Percentiles rank a stretch among this genome's conserved stretches.
Evolutionary conservation across 2,797 vertebrate species (phyloP).

Genomic region (Bradypodion pumilum): DNA sequence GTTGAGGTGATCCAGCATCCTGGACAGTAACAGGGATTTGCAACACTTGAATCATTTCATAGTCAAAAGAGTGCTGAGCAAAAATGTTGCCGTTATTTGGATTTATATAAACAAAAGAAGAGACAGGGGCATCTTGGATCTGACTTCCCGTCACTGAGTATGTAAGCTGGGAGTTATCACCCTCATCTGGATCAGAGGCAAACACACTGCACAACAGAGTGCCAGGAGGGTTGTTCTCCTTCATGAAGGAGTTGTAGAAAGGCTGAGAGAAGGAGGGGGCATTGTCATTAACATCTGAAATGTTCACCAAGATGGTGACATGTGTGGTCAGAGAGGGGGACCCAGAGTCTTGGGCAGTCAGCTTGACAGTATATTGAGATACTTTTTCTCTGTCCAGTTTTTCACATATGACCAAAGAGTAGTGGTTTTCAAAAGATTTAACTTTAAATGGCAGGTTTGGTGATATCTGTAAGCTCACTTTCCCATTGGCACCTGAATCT

Average conservation of each 20-base stretch:
- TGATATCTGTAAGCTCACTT: conserved; percentile 83
- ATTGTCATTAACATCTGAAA: conserved; percentile 96
- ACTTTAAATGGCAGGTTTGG: conserved; percentile 85
- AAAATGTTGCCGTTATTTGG: conserved; percentile 89
- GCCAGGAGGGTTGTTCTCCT: conserved; percentile 88
- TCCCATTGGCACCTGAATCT: conserved; percentile 88
- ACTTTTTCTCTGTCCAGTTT: conserved; percentile 86
- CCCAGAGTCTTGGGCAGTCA: conserved; percentile 87
- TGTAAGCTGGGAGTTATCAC: conserved; percentile 86
- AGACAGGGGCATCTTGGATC: conserved; percentile 81
- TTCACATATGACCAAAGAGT: conserved; percentile 84
- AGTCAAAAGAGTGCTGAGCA: conserved; percentile 91
- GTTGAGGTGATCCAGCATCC: conserved; percentile 84
- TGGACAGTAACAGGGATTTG: conserved; percentile 85
- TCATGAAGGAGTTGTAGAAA: conserved; percentile 88
- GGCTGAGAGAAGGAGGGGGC: conserved; percentile 87
- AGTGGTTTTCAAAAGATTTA: conserved; percentile 86
- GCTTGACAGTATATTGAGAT: conserved; percentile 84
- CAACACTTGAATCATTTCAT: conserved; percentile 89
- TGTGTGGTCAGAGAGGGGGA: conserved; percentile 84
- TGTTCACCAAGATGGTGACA: conserved; percentile 83
- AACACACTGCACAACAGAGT: conserved; percentile 85
- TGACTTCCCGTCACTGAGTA: conserved; percentile 84
- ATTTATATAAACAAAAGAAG: conserved; percentile 91
- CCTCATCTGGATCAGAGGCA: conserved; percentile 86